Percentiles rank a stretch among this genome's conserved stretches.
These are phyloP conservation scores for Ostrea edulis DNA, from an alignment of 1,140 invertebrate species.

Conservation along the genomic window DNA sequence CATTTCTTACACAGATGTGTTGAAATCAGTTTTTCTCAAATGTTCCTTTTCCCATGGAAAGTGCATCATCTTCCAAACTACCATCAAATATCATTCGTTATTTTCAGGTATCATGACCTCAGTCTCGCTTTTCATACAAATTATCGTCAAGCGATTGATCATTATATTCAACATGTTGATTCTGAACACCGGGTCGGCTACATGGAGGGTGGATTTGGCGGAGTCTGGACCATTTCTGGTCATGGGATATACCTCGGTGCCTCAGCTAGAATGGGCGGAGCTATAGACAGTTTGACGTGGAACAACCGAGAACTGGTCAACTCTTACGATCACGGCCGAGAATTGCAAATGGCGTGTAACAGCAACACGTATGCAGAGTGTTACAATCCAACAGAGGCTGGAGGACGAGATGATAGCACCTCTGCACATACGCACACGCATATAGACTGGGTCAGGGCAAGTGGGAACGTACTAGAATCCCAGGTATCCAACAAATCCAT, in stretches of 20 bases:
- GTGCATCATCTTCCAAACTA: too few relatives aligned
- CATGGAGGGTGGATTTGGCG: slow-evolving; percentile 54
- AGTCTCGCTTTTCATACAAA: slow-evolving; percentile 52
- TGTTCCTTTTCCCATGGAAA: background rate
- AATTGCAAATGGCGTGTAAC: slow-evolving; percentile 63
- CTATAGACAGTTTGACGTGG: slow-evolving; percentile 63
- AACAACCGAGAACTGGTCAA: slow-evolving; percentile 65
- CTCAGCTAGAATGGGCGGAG: slow-evolving; percentile 59
- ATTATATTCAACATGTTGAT: slow-evolving; percentile 50
- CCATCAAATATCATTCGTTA: too few relatives aligned
- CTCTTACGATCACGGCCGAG: slow-evolving; percentile 59
- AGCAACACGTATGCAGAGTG: slow-evolving; percentile 55
- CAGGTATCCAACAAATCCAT: slow-evolving; percentile 49
- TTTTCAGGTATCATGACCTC: slow-evolving; percentile 60
- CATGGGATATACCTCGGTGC: slow-evolving; percentile 55
- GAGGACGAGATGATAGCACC: slow-evolving; percentile 51
- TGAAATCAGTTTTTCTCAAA: too few relatives aligned
- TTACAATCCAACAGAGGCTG: slow-evolving; percentile 66
- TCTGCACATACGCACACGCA: slow-evolving; percentile 44
- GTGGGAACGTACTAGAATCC: slow-evolving; percentile 47
- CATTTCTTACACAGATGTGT: background rate
- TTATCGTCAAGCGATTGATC: slow-evolving; percentile 54
- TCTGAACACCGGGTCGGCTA: slow-evolving; percentile 56
- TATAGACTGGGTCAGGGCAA: slow-evolving; percentile 47
- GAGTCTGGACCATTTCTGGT: slow-evolving; percentile 56